Base-by-base conservation (phyloP, 2,113 vertebrate genomes). In the Calyptommatus sinebrachiatus region DNA sequence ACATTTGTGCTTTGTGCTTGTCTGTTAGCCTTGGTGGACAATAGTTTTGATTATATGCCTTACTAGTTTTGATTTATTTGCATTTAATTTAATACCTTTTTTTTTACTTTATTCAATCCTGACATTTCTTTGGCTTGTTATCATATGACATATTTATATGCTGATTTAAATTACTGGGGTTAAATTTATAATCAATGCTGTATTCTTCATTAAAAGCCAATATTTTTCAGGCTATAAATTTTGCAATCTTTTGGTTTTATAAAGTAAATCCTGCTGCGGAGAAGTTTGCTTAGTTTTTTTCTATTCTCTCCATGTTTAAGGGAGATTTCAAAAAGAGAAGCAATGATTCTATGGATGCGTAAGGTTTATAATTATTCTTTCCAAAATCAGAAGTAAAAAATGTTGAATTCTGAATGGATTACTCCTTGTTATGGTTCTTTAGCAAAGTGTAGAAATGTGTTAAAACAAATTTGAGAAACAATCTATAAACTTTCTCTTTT, bases 401-500 rank as follows among this genome's bases (percentile, higher is more conserved):
- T 5, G 73, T 8, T 57, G 63, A 6, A 28, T 9, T 24, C 60
- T 82, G 65, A 45, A 8, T 60, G 8, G n/a, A 20, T 62, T 35
- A 26, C 18, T 26, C 26, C 28, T 22, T 4, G 22, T 18, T 57
- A 57, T 57, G 16, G 53, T 16, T 69, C 8, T 53, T 41, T 78
- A 12, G 18, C 35, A 77, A 41, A 21, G 16, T 11, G 20, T 24
- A 65, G 16, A 75, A 48, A 35, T 70, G 53, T 31, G 26, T 57
- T 73, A 8, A 4, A 53, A 20, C 18, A 46, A 69, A 8, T 62
- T 26, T 16, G 46, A 18, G 62, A 12, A 20, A 48, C 24, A 65
- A 28, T 4, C 2, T 90, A 41, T 11, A 67, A 82, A 72, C 75
- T 77, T 48, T 84, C 12, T 57, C 53, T 83, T 2, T 86, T 90